phyloP scores from a whole-genome alignment of 2,888 invertebrate species.

The Dryomyza anilis region DNA sequence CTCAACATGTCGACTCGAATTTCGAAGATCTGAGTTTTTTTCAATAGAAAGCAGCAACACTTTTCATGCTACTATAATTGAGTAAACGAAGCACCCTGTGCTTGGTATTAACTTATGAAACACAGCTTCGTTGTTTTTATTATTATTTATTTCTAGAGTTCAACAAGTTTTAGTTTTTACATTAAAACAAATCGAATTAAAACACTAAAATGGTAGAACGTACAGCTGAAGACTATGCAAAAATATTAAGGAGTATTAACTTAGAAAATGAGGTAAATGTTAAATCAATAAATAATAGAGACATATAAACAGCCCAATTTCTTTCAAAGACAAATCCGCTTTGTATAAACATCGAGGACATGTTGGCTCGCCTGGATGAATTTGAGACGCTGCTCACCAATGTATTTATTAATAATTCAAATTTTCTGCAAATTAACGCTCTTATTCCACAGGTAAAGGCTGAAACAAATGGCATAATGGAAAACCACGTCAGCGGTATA shows the following conservation, averaged over 20 bases:
- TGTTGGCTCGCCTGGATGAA: conserved; percentile 71
- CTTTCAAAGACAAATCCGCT: conserved; percentile 62
- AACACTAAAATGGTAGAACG: conserved; percentile 64
- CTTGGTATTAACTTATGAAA: no score
- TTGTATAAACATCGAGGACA: conserved; percentile 70
- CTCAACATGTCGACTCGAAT: no score
- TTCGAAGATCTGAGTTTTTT: no score
- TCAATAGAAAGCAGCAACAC: no score
- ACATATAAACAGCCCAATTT: background rate
- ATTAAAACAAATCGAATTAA: no score
- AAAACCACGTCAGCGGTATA: conserved; percentile 64
- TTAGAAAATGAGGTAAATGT: conserved; percentile 62
- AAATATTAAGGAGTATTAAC: conserved; percentile 64
- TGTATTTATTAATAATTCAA: conserved; percentile 47
- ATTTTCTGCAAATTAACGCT: background rate
- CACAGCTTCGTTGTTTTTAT: no score
- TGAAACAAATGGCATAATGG: conserved; percentile 52
- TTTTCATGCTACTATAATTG: no score
- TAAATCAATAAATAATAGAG: background rate
- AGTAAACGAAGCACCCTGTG: no score
- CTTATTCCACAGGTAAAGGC: conserved; percentile 49
- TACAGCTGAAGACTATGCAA: conserved; percentile 65
- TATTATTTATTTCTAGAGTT: no score
- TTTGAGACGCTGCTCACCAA: conserved; percentile 68
- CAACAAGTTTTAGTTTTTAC: no score